Evolutionary conservation across 1,140 invertebrate genomes (phyloP), one percentile per base, ranked within the genome.

Genomic region (Halesus radiatus): DNA sequence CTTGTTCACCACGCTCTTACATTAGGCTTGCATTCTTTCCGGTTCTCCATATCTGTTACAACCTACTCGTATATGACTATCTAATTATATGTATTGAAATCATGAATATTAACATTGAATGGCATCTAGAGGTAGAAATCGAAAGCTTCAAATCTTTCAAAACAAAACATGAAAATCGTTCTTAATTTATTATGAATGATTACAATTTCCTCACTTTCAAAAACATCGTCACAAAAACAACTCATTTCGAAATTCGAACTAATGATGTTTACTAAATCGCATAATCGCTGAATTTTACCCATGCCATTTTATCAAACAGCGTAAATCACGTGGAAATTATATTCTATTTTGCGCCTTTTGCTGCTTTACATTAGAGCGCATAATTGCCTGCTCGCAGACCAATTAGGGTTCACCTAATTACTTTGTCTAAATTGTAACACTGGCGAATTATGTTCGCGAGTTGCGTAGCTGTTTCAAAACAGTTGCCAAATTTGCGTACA

Each of bases 351-450:
- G 18, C 64, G 23, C 75, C 75, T 72, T 82, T 66, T 16, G 66
- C 32, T 45, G 8, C 15, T 53, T 22, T 10, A 45, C 15, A 52
- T 16, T 66, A 77, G 23, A 58, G 74, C 16, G 73, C 72, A 66
- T 72, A 82, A 77, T 82, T 80, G 78, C 78, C 54, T 58, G 81
- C 32, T 29, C 54, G 50, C 22, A 20, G 26, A 64, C 53, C 78
- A 79, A 80, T 79, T 80, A 80, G 74, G 76, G 76, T 77, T 74
- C 75, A 77, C 60, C 81, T 79, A 82, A 82, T 82, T 82, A 82
- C 60, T 77, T 23, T 73, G 81, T 75, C 80, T 81, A 82, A 77
- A 80, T 79, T 82, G 76, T 82, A 78, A 80, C 78, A 68, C 53
- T 29, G 75, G 81, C 81, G 54, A 82, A 82, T 82, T 82, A 82